phyloP scores from a whole-genome alignment of 2,113 vertebrate species.

The Spea multiplicata region DNA sequence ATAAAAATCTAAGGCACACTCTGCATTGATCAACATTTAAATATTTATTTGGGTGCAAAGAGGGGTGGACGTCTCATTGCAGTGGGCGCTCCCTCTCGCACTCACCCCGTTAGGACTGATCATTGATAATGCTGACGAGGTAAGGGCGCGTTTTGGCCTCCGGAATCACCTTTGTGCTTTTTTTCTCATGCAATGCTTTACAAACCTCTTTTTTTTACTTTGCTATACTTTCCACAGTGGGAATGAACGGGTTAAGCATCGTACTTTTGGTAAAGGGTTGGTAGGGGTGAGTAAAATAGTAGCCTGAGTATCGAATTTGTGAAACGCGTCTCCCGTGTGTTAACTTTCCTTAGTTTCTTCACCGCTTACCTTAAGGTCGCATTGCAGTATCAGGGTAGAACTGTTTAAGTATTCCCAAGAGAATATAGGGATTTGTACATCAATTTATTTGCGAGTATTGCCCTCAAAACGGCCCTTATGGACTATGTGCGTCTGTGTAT shows the following conservation, averaged over 20 bases:
- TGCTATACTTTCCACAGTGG: not conserved
- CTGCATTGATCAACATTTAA: slow-evolving; percentile 16
- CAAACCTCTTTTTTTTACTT: not conserved
- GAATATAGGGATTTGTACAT: too few relatives aligned
- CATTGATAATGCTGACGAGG: not conserved
- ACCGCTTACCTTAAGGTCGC: not conserved
- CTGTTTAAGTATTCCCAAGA: too few relatives aligned
- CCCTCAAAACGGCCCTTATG: too few relatives aligned
- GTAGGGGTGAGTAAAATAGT: not conserved
- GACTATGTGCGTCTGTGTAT: too few relatives aligned
- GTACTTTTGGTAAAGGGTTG: not conserved
- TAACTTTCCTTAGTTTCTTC: not conserved
- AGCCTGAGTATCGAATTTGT: not conserved
- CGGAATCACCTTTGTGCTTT: slow-evolving; percentile 21
- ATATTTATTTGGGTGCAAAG: not conserved
- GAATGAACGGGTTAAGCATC: not conserved
- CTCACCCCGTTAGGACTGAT: not conserved
- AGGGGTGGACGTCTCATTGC: not conserved
- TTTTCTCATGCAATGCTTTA: not conserved
- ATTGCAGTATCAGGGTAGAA: too few relatives aligned
- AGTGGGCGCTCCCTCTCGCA: not conserved
- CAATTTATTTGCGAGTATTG: too few relatives aligned
- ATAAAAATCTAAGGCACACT: slow-evolving; percentile 56
- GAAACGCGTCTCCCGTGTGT: not conserved
- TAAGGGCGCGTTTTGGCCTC: not conserved